Evolutionary conservation across 1,140 invertebrate species (phyloP), one percentile per base, ranked within the genome.

Genomic region (Penaeus vannamei): DNA sequence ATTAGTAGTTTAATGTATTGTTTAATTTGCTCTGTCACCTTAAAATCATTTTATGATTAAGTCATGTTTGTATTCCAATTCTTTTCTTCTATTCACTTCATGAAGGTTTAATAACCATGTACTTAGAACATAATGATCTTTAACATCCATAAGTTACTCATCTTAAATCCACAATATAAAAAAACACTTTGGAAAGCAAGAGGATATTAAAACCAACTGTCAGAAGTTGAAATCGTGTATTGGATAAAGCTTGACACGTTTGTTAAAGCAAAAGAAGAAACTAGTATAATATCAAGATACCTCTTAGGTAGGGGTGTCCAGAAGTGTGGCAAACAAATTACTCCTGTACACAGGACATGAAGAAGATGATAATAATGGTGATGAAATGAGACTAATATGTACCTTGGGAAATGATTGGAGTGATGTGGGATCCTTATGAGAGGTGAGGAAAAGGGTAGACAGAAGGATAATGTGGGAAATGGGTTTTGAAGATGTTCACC

Each of bases 231-330:
- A 89, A 89, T 77, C 83, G 87, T 89, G 87, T 89, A 89, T 89
- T 89, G 87, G 80, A 89, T 89, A 89, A 89, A 89, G 87, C 87
- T 89, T 89, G 87, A 89, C 87, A 89, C 76, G 59, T 89, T 89
- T 72, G 87, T 89, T 89, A 89, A 89, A 89, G 87, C 87, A 89
- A 89, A 89, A 89, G 83, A 60, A 85, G 83, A 84, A 89, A 89
- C 82, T 89, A 77, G 87, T 84, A 85, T 84, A 89, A 82, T 87
- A 87, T 82, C 61, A 77, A 89, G 87, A 89, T 89, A 89, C 82
- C 87, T 89, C 83, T 89, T 89, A 89, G 87, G 87, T 89, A 77
- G 82, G 69, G 83, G 72, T 89, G 87, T 89, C 87, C 87, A 89
- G 82, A 89, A 79, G 87, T 89, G 87, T 64, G 83, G 72, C 87